Percentiles rank a stretch among this genome's conserved stretches.
These are phyloP conservation scores for Brienomyrus longianalis DNA, from an alignment of 2,113 vertebrate species.

Conservation along the genomic window DNA sequence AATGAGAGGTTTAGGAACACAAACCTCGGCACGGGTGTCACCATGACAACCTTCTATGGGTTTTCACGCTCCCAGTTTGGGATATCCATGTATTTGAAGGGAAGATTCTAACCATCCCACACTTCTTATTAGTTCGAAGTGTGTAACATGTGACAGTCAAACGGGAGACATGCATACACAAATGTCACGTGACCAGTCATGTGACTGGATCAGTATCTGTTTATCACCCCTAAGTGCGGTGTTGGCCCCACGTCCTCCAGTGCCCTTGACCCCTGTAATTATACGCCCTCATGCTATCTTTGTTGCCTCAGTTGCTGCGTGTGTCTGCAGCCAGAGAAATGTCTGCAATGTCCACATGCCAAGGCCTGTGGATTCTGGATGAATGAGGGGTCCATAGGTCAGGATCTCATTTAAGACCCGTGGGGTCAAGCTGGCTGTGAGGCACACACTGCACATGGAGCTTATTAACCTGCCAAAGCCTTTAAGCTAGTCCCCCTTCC, in stretches of 20 bases:
- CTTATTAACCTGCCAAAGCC: not conserved
- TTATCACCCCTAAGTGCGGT: not conserved
- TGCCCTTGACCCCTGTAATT: not conserved
- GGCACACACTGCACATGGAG: not conserved
- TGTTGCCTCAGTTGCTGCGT: constrained; percentile 9
- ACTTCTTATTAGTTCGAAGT: not conserved
- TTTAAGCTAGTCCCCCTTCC: not conserved
- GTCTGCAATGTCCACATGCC: not conserved
- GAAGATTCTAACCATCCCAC: not conserved
- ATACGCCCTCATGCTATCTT: constrained; percentile 17
- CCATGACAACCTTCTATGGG: not conserved
- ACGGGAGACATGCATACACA: not conserved
- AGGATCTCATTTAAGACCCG: not conserved
- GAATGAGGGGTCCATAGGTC: not conserved
- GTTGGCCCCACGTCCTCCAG: not conserved
- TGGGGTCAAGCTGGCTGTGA: not conserved
- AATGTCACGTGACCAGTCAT: not conserved
- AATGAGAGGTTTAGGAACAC: not conserved
- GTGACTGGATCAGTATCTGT: not conserved
- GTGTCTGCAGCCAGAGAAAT: not conserved
- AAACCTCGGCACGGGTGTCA: not conserved
- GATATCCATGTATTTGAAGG: not conserved
- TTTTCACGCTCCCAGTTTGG: not conserved
- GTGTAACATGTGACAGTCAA: not conserved
- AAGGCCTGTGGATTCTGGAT: not conserved